A percentile compares a stretch with the other conserved stretches of the same genome.
Conservation (phyloP, 2,113 vertebrate genomes). For the Bettongia penicillata region DNA sequence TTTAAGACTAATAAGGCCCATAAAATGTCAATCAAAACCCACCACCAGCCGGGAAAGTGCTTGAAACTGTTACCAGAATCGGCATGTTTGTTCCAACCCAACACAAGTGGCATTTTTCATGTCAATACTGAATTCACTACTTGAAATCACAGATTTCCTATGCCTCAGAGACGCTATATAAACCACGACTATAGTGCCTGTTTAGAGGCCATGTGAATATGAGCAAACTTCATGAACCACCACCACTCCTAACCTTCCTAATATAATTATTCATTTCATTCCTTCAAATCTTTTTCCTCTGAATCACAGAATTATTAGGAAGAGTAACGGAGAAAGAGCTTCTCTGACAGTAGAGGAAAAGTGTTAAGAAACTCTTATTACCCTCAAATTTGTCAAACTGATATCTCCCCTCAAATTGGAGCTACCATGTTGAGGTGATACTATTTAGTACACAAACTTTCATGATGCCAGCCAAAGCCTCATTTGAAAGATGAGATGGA, state of each 20-base stretch:
- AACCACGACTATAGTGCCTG: conserved; percentile 4
- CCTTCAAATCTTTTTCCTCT: conserved; percentile 18
- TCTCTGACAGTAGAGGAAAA: conserved; percentile 15
- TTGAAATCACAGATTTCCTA: conserved; percentile 62
- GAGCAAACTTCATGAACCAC: conserved; percentile 46
- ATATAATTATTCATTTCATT: conserved; percentile 60
- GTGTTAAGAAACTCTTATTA: not conserved
- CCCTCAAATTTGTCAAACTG: not conserved
- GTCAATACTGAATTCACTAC: conserved; percentile 65
- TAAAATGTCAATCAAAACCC: conserved; percentile 77
- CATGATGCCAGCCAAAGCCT: not conserved
- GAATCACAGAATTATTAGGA: conserved; percentile 37
- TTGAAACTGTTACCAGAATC: conserved; percentile 75
- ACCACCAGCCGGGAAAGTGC: conserved; percentile 64
- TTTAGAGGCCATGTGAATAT: not conserved
- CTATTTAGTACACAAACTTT: not conserved
- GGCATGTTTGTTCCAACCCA: conserved; percentile 68
- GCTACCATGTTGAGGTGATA: not conserved
- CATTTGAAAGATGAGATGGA: conserved; percentile 8
- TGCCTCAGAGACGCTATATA: conserved; percentile 5
- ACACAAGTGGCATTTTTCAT: conserved; percentile 66
- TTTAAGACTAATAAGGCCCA: conserved; percentile 71
- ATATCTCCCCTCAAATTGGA: not conserved
- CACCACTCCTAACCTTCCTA: not conserved
- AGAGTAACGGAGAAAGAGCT: conserved; percentile 20